These are phyloP conservation scores for Trachelus tabidus DNA, from an alignment of 2,888 invertebrate species.

Conservation along the genomic window DNA sequence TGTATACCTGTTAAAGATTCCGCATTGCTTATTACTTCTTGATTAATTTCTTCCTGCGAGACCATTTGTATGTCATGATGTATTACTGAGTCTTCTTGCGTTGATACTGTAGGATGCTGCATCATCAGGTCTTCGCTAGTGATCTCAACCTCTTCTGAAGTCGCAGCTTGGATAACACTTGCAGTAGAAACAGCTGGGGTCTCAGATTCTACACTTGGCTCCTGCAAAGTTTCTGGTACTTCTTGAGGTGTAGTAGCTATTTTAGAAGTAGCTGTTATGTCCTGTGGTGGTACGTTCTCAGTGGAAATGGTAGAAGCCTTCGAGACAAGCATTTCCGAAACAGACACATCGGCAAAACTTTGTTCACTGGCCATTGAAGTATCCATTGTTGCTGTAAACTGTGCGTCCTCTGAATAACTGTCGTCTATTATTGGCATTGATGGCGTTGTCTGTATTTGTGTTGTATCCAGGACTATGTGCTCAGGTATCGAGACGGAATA, in stretches of 20 bases:
- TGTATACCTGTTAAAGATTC: background rate
- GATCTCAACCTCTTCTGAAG: constrained; percentile 29
- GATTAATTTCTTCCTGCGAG: constrained; percentile 5
- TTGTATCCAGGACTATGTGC: constrained; percentile 43
- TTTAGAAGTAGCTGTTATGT: constrained; percentile 32
- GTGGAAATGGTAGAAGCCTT: constrained; percentile 32
- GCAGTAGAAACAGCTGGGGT: background rate
- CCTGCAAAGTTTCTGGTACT: constrained; percentile 24
- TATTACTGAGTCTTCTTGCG: constrained; percentile 3
- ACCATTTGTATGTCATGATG: constrained; percentile 8
- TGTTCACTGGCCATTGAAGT: constrained; percentile 33
- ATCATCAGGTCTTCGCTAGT: constrained; percentile 30
- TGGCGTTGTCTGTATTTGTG: constrained; percentile 54
- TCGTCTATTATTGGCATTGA: constrained; percentile 64
- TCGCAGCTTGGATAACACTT: constrained; percentile 16
- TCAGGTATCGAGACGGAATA: constrained; percentile 58
- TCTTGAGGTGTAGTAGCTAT: constrained; percentile 27
- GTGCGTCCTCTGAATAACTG: constrained; percentile 45
- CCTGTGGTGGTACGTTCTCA: constrained; percentile 24
- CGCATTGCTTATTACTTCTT: constrained; percentile 6
- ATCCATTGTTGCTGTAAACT: constrained; percentile 34
- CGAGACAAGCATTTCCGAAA: constrained; percentile 50
- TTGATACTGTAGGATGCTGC: constrained; percentile 17
- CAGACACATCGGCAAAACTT: constrained; percentile 43
- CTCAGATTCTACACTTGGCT: constrained; percentile 16